These are phyloP conservation scores for Drosophila picticornis DNA, from an alignment of 2,888 invertebrate genomes.

Conservation along the genomic window DNA sequence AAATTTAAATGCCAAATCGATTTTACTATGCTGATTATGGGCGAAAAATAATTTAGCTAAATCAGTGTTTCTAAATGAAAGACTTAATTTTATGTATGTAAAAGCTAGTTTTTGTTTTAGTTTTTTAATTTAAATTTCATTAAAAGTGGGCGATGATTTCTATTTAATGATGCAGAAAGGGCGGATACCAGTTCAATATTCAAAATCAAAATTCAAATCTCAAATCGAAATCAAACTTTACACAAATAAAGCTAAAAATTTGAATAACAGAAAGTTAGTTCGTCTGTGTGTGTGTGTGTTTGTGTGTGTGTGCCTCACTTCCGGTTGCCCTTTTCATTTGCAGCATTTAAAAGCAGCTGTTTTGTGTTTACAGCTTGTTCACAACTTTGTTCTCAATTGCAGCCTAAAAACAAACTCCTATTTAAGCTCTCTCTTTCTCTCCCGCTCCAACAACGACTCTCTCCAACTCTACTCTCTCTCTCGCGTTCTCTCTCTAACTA, in stretches of 20 bases:
- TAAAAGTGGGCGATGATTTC: not conserved
- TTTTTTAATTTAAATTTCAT: not conserved
- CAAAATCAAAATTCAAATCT: not conserved
- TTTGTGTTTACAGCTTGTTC: slow-evolving; percentile 71
- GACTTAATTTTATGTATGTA: not conserved
- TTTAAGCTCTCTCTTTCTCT: slow-evolving; percentile 13
- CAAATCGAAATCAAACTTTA: not conserved
- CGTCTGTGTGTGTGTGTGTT: not conserved
- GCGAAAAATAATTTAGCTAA: not conserved
- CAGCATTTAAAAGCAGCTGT: slow-evolving; percentile 61
- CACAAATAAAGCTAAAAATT: not conserved
- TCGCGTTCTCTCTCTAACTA: slow-evolving; percentile 29
- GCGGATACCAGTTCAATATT: not conserved
- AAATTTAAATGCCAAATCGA: not conserved
- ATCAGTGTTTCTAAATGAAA: not conserved
- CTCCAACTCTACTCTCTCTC: not conserved
- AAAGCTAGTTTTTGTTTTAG: not conserved
- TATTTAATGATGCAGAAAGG: not conserved
- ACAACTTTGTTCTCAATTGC: slow-evolving; percentile 11
- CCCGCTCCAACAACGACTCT: not conserved
- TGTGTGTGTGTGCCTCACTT: not conserved
- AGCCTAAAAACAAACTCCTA: slow-evolving; percentile 14
- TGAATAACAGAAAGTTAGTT: not conserved
- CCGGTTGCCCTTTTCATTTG: not conserved
- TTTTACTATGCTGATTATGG: slow-evolving; percentile 15